These are phyloP conservation scores for Gadopsis marmoratus DNA, from an alignment of 2,797 vertebrate species.

Conservation along the genomic window DNA sequence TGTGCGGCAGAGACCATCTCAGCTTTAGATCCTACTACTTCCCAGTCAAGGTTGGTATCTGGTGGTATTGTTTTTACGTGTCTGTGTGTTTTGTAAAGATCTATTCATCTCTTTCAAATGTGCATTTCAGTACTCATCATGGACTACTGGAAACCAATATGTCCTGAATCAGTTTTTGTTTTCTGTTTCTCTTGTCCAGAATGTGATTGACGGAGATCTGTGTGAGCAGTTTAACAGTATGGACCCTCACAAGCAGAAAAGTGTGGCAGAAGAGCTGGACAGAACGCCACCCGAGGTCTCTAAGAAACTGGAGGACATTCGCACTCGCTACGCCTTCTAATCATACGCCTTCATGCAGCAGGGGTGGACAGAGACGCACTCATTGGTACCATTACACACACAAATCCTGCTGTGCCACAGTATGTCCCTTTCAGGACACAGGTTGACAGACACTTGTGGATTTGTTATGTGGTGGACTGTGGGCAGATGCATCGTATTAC, in stretches of 20 bases:
- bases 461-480: neutral
- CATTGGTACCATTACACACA: neutral
- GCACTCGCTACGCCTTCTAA: slow-evolving; percentile 97
- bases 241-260: slow-evolving; percentile 99
- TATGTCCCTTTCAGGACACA: neutral
- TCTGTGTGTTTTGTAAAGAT: neutral
- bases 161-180: neutral
- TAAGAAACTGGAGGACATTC: slow-evolving; percentile 98
- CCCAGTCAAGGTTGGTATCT: slow-evolving; percentile 92
- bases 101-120: neutral
- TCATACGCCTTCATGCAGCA: neutral
- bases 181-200: slow-evolving; percentile 80
- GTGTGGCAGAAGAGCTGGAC: slow-evolving; percentile 96
- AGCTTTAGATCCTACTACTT: slow-evolving; percentile 99
- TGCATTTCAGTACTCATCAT: neutral
- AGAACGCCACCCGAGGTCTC: slow-evolving; percentile 97
- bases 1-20: slow-evolving; percentile 97
- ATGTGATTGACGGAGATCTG: slow-evolving; percentile 98
- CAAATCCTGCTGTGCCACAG: neutral
- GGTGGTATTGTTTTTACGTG: neutral
- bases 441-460: neutral
- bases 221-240: slow-evolving; percentile 99
- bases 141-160: neutral
- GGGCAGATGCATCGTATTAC: neutral
- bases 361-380: neutral